phyloP scores from a whole-genome alignment of 2,888 invertebrate species.

The Toxonevra muliebris region DNA sequence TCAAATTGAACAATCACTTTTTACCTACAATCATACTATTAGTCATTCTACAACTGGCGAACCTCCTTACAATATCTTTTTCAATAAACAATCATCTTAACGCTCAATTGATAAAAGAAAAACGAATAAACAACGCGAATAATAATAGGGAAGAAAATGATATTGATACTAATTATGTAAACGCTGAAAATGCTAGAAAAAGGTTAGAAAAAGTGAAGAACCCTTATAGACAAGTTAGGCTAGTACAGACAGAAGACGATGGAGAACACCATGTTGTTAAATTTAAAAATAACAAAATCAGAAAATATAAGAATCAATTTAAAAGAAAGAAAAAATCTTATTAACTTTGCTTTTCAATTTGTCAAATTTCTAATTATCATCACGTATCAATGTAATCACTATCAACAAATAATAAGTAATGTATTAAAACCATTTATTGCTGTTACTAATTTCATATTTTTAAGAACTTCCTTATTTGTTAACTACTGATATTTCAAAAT shows the following conservation, averaged over 20 bases:
- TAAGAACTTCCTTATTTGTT: too few relatives aligned
- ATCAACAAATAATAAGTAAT: too few relatives aligned
- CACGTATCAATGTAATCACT: too few relatives aligned
- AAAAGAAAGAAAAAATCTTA: too few relatives aligned
- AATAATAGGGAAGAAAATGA: not conserved
- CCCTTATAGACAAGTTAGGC: not conserved
- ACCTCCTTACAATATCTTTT: constrained; percentile 28
- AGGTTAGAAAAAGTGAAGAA: not conserved
- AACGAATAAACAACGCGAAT: not conserved
- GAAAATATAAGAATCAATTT: constrained; percentile 1
- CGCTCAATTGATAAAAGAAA: constrained; percentile 6
- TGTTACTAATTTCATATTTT: too few relatives aligned
- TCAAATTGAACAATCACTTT: constrained; percentile 21
- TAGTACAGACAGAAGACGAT: not conserved
- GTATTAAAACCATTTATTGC: too few relatives aligned
- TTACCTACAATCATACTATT: constrained; percentile 25
- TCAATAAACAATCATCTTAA: constrained; percentile 14
- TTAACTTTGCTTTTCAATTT: too few relatives aligned
- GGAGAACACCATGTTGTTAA: not conserved
- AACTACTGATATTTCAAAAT: too few relatives aligned
- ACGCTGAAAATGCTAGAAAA: constrained; percentile 9
- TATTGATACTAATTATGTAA: not conserved
- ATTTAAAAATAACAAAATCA: not conserved
- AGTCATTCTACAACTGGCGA: constrained; percentile 20
- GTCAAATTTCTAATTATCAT: too few relatives aligned